These are phyloP conservation scores for Chamaetylas fuelleborni DNA, from an alignment of 2,113 vertebrate genomes.

Conservation along the genomic window DNA sequence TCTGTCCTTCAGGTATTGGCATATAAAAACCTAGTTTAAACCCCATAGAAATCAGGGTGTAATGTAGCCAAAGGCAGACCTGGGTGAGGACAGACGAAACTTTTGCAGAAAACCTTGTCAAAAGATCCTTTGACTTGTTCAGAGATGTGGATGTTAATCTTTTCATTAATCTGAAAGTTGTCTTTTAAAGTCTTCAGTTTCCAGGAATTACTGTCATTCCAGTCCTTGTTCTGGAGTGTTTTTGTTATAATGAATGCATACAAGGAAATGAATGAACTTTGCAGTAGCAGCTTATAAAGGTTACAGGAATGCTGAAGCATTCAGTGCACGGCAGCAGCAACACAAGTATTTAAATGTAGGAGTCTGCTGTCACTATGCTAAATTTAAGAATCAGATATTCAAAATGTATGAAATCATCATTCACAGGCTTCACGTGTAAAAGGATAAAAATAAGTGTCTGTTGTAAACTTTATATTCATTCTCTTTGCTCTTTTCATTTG, in stretches of 20 bases:
- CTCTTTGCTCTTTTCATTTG: not conserved
- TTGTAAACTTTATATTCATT: not conserved
- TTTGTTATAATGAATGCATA: not conserved
- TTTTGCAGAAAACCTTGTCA: not conserved
- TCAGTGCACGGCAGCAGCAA: not conserved
- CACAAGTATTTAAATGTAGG: not conserved
- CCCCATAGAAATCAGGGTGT: not conserved
- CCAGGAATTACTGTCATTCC: not conserved
- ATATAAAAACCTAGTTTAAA: not conserved
- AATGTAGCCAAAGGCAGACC: not conserved
- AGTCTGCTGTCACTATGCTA: not conserved
- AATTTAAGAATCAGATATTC: not conserved
- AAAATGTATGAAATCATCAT: not conserved
- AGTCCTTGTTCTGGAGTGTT: not conserved
- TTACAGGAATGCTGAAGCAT: not conserved
- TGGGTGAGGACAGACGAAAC: not conserved
- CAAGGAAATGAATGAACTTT: constrained; percentile 22
- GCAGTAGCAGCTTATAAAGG: not conserved
- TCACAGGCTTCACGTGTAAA: not conserved
- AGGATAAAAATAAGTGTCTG: not conserved
- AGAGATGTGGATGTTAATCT: not conserved
- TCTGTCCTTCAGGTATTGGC: not conserved
- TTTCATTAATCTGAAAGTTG: not conserved
- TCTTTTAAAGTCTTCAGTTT: not conserved
- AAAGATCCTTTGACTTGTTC: not conserved